Evolutionary conservation across 2,888 invertebrate species (phyloP), one percentile per base, ranked within the genome.

Genomic region (Drosophila multiciliata): DNA sequence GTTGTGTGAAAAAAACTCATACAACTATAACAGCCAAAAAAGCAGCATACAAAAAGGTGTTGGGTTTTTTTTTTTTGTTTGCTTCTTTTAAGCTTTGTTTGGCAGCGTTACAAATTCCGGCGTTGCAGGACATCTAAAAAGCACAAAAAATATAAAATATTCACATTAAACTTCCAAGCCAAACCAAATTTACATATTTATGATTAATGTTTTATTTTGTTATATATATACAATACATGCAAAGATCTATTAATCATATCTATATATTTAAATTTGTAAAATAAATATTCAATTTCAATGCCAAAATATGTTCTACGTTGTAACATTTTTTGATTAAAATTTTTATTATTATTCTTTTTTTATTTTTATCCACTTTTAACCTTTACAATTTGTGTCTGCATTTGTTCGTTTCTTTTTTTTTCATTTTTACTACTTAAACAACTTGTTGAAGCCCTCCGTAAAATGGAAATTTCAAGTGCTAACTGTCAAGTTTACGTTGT

Each of bases 381-480:
- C 75, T 61, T 38, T 54, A 23, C 58, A 49, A 29, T 40, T 66
- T 61, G 61, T 23, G 57, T 68, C 68, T 68, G 57, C 69, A 74
- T 74, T 73, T 73, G 35, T 48, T 57, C 12, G 35, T 63, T 36
- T 12, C 33, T 32, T 53, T 12, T 38, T 32, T 53, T 42, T 32
- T 23, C 49, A 35, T 54, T 63, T 12, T 63, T 58, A 35, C 45
- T 9, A 32, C 69, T 75, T 75, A 75, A 75, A 75, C 71, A 75
- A 75, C 52, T 75, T 76, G 71, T 76, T 76, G 76, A 58, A 58
- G 54, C 52, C 65, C 73, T 72, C 63, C 48, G 74, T 80, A 83
- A 74, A 74, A 69, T 62, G 62, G 65, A 81, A 63, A 77, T 78
- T 74, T 69, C 84, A 87, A 78, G 79, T 78, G 73, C 82, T 78